Conservation (phyloP, 1,140 invertebrate species). For the Frieseomelitta varia region DNA sequence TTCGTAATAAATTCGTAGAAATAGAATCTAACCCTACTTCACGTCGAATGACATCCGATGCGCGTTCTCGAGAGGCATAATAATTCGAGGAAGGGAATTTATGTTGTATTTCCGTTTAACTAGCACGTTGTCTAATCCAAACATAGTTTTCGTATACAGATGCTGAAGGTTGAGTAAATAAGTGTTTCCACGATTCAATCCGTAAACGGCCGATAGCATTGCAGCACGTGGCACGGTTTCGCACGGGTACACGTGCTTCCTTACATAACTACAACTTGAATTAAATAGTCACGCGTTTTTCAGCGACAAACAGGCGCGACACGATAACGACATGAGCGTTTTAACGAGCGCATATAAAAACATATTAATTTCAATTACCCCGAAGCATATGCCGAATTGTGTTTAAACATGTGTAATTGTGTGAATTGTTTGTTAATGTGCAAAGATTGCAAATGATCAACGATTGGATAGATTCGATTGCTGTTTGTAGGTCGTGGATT, state of each 20-base stretch:
- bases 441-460: background rate
- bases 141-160: background rate
- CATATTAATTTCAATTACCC: background rate
- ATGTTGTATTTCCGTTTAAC: background rate
- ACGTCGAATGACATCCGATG: background rate
- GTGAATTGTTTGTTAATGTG: background rate
- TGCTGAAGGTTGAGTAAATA: conserved; percentile 2
- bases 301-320: too few species aligned
- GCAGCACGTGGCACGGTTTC: conserved; percentile 37
- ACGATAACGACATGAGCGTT: background rate
- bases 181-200: conserved; percentile 5
- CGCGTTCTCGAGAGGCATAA: background rate
- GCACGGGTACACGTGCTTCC: conserved; percentile 12
- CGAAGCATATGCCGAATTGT: background rate
- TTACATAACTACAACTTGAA: conserved; percentile 32
- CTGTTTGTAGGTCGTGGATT: background rate
- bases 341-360: background rate
- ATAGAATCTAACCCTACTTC: background rate
- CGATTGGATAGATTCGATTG: background rate
- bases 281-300: conserved; percentile 9
- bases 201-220: background rate
- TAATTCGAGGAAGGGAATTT: background rate
- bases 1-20: background rate
- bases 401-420: too few species aligned
- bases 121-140: background rate